A percentile compares a stretch with the other conserved stretches of the same genome.
Conservation (phyloP, 53 echinoderm and acorn worm species). For the Echinometra lucunter region DNA sequence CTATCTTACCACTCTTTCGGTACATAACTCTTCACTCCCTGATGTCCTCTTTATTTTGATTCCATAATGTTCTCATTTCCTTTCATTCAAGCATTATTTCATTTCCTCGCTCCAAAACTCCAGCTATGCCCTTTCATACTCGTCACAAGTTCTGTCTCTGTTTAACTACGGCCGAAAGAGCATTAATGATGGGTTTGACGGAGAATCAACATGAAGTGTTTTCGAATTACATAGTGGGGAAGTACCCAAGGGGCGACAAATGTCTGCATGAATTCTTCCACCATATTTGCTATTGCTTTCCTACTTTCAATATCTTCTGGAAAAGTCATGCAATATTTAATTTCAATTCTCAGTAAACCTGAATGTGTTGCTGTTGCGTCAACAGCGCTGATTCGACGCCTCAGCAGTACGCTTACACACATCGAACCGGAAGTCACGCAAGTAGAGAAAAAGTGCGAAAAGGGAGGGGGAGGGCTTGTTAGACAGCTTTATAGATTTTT, state of each 20-base stretch:
- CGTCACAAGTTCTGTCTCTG: not conserved
- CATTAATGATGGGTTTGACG: not conserved
- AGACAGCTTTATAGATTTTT: too few relatives aligned
- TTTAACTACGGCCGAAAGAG: not conserved
- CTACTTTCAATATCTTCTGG: not conserved
- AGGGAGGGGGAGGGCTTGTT: not conserved
- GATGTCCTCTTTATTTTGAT: not conserved
- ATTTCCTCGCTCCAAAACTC: not conserved
- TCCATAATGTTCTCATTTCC: too few relatives aligned
- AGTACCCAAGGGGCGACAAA: not conserved
- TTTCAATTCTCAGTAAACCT: not conserved
- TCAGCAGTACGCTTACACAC: not conserved
- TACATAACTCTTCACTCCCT: too few relatives aligned
- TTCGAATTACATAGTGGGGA: not conserved
- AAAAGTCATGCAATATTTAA: not conserved
- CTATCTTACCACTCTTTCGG: too few relatives aligned
- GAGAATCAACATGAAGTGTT: not conserved
- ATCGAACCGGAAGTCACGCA: not conserved
- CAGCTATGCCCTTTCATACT: not conserved
- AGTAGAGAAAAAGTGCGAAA: not conserved
- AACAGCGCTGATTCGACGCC: not conserved
- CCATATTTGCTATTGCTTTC: not conserved
- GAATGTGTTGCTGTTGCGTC: not conserved
- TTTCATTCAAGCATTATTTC: not conserved
- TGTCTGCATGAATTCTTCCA: not conserved